Evolutionary conservation across 2,113 vertebrate species (phyloP).

Genomic region (Salminus brasiliensis): DNA sequence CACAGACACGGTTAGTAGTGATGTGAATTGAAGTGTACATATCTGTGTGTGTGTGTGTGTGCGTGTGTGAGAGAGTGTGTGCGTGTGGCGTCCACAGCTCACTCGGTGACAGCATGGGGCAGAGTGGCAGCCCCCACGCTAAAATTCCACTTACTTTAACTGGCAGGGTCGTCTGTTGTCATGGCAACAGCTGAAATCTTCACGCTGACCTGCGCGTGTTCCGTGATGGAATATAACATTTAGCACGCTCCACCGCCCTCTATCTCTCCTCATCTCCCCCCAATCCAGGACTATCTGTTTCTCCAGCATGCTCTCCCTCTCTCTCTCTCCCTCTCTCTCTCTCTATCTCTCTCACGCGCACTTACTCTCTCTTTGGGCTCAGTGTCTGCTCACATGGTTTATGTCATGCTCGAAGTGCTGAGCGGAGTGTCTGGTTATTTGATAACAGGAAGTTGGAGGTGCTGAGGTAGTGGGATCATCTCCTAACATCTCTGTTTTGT

Average conservation of each 20-base stretch:
- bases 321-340: constrained; percentile 18
- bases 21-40: background rate
- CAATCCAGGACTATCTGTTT: constrained; percentile 42
- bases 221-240: constrained; percentile 44
- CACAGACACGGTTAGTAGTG: background rate
- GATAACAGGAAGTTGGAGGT: constrained; percentile 70
- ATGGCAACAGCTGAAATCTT: constrained; percentile 47
- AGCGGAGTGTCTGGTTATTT: constrained; percentile 55
- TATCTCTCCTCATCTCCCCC: constrained; percentile 40
- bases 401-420: constrained; percentile 45
- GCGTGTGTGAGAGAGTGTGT: constrained; percentile 43
- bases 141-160: constrained; percentile 49
- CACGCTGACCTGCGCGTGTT: constrained; percentile 40
- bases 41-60: background rate
- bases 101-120: constrained; percentile 25
- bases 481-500: constrained; percentile 38
- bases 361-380: background rate
- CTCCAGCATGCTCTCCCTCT: constrained; percentile 10
- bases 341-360: background rate
- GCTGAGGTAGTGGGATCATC: constrained; percentile 53
- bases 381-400: constrained; percentile 44
- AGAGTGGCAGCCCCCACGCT: constrained; percentile 18
- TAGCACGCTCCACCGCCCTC: constrained; percentile 36
- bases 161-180: constrained; percentile 51
- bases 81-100: background rate